Base-by-base conservation (phyloP, 1,140 invertebrate species). In the Drosophila tropicalis region DNA sequence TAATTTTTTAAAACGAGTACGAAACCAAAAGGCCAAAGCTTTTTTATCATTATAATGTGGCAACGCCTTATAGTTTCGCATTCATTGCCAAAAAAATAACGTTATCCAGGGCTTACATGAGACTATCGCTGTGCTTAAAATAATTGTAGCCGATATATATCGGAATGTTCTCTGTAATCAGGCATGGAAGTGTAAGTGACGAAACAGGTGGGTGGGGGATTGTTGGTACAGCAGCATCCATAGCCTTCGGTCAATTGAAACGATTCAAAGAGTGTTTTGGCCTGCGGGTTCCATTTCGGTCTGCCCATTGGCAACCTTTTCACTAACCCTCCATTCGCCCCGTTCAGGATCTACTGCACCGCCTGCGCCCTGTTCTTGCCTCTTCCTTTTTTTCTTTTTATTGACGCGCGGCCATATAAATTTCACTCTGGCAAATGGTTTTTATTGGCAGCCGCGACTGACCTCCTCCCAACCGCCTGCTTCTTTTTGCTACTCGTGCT, bases 371-470 rank as follows among this genome's bases (percentile, higher is more conserved):
- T n/a, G n/a, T 57, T 64, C 70, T 9, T 19, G 10, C 17, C 17
- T 44, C 60, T 67, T 40, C 44, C 15, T 34, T 29, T 39, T 47
- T n/a, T 29, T 72, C 40, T 79, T 66, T 86, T 76, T 68, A 89
- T 80, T 77, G 83, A 89, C 76, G 80, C 80, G 79, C 80, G 79
- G 57, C 76, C 72, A 87, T 87, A 87, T 87, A 87, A 87, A 87
- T 87, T 89, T 87, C 80, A 83, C 70, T 80, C 84, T 89, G 84
- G 84, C 79, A 87, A 87, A 87, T 87, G 83, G 83, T 75, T 87
- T 87, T 87, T 89, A 87, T 87, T 87, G 83, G 83, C 83, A 87
- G 64, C 66, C 69, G 62, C 70, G 58, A 64, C 68, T 72, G 68
- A 65, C 60, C 60, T 32, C 51, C 56, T 39, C 65, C 65, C 54